A percentile compares a stretch with the other conserved stretches of the same genome.
These are phyloP conservation scores for Danaus chrysippus DNA, from an alignment of 2,888 invertebrate genomes.

Conservation along the genomic window DNA sequence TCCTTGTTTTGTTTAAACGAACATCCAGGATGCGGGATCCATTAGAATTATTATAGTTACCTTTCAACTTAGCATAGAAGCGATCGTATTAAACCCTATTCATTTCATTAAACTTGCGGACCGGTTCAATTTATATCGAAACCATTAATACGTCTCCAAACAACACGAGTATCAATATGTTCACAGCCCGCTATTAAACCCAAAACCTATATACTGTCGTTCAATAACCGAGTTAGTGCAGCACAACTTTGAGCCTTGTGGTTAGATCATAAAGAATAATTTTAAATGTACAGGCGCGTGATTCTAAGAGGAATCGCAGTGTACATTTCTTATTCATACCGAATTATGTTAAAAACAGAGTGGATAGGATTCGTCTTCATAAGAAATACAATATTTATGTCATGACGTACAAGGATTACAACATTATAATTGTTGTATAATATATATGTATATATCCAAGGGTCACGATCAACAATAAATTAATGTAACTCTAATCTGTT, in stretches of 20 bases:
- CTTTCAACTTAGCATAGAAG: not conserved
- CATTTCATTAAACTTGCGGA: not conserved
- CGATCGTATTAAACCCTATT: not conserved
- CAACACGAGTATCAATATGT: constrained; percentile 25
- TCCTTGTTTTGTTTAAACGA: too few species aligned
- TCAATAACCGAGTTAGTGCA: constrained; percentile 26
- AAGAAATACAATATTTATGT: too few species aligned
- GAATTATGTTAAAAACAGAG: constrained; percentile 1
- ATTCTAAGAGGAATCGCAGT: not conserved
- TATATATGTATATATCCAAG: not conserved
- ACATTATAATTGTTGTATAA: not conserved
- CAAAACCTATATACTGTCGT: constrained; percentile 34
- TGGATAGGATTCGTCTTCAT: not conserved
- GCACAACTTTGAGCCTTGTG: not conserved
- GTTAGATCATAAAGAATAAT: not conserved
- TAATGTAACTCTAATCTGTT: not conserved
- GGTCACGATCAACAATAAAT: not conserved
- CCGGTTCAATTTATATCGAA: constrained; percentile 2
- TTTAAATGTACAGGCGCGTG: not conserved
- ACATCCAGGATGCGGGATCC: too few species aligned
- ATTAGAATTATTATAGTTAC: not conserved
- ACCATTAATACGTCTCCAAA: constrained; percentile 27
- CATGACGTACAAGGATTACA: too few species aligned
- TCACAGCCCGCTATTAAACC: constrained; percentile 32
- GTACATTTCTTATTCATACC: constrained; percentile 9